Evolutionary conservation across 2,113 vertebrate species (phyloP), one percentile per base, ranked within the genome.

Genomic region (Alces alces): DNA sequence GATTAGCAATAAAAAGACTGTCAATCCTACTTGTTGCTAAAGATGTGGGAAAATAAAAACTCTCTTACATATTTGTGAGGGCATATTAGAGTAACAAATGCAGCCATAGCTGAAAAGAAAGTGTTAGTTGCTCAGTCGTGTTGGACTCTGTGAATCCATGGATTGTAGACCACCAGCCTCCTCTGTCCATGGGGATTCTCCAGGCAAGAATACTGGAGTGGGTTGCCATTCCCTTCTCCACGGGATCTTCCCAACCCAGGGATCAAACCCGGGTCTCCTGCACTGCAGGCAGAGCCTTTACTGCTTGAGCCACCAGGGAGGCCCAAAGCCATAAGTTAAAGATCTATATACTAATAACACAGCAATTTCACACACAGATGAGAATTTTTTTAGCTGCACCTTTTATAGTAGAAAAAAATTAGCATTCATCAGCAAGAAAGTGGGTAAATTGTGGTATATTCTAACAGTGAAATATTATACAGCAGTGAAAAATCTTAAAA

Each of bases 231-330:
- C 36, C 66, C 19, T 39, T 73, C 66, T 25, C 19, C 66, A 39
- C 12, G 2, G n/a, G 66, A 73, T 73, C 66, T 39, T 73, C 36
- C 36, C 10, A 13, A 25, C 36, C 36, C 66, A 73, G 3, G 19
- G n/a, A 73, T 73, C 5, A 13, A 73, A 73, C 17, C 66, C 0
- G 0, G 66, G 66, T 13, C 66, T 73, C 66, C n/a, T 73, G 66
- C 12, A 39, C 5, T 39, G 5, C 66, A 23, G 66, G n/a, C n/a
- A 70, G 66, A 23, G 19, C 39, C 66, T 70, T 73, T 73, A 73
- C 66, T 0, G 0, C 39, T 25, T 73, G 36, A 39, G 66, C 2
- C n/a, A 73, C n/a, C 66, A 39, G 19, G 9, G 66, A 39, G 39
- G 66, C 19, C n/a, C 66, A 70, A 70, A 39, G 66, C 66, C 2